Conservation (phyloP, 2,113 vertebrate genomes). For the Crotophaga sulcirostris region DNA sequence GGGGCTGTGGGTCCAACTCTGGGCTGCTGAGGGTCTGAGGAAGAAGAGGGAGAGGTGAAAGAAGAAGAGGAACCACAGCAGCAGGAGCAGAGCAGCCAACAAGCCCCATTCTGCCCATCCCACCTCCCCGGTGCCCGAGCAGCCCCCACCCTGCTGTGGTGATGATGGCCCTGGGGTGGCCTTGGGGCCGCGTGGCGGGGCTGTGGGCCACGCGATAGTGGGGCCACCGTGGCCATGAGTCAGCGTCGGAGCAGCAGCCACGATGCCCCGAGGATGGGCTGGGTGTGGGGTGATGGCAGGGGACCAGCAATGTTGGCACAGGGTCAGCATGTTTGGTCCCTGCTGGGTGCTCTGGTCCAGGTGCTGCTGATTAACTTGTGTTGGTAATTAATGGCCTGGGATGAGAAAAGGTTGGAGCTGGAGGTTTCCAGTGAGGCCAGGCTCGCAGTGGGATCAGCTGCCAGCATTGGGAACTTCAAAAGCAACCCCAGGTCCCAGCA, state of each 20-base stretch:
- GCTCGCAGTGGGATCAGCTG: background rate
- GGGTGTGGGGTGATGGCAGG: rapidly evolving
- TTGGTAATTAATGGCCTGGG: rapidly evolving
- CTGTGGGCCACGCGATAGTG: rapidly evolving
- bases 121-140: rapidly evolving
- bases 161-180: background rate
- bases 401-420: rapidly evolving
- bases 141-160: rapidly evolving
- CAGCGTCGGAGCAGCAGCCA: background rate
- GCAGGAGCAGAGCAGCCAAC: background rate
- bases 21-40: rapidly evolving
- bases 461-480: background rate
- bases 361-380: background rate
- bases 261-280: background rate
- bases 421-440: background rate
- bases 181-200: rapidly evolving
- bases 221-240: background rate
- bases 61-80: rapidly evolving
- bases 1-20: background rate
- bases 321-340: rapidly evolving
- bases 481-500: background rate
- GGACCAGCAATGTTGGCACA: rapidly evolving
- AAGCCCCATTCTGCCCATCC: background rate
- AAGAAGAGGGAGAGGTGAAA: background rate
- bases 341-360: background rate